A percentile compares a stretch with the other conserved stretches of the same genome.
These are phyloP conservation scores for Osmerus eperlanus DNA, from an alignment of 2,113 vertebrate genomes.

Conservation along the genomic window DNA sequence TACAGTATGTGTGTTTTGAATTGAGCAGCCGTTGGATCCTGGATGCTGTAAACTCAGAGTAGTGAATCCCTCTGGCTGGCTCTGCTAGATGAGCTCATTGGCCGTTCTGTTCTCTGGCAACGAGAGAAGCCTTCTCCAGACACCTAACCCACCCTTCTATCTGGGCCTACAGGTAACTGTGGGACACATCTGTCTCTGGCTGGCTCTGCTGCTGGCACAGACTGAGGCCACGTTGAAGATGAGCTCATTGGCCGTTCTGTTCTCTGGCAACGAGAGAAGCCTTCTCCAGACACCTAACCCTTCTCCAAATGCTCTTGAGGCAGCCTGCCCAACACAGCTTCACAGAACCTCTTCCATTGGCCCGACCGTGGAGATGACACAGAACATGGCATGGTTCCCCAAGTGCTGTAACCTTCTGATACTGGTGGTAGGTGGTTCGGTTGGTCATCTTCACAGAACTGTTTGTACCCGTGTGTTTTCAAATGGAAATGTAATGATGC, in stretches of 20 bases:
- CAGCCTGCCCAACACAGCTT: background rate
- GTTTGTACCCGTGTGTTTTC: background rate
- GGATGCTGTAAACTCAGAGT: background rate
- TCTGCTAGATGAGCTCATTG: slow-evolving; percentile 26
- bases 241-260: slow-evolving; percentile 21
- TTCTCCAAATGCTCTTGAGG: slow-evolving; percentile 23
- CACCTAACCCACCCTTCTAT: slow-evolving; percentile 32
- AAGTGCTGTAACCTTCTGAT: background rate
- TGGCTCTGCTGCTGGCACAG: slow-evolving; percentile 21
- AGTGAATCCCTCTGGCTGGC: too few species aligned
- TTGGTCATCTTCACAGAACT: background rate
- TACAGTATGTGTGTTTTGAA: slow-evolving; percentile 7
- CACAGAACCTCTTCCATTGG: background rate
- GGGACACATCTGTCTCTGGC: too few species aligned
- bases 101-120: slow-evolving; percentile 22
- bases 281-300: slow-evolving; percentile 27
- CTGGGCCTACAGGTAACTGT: too few species aligned
- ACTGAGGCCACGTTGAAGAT: slow-evolving; percentile 17
- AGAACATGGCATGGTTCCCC: background rate
- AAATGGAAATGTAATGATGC: background rate
- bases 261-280: slow-evolving; percentile 14
- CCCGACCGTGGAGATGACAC: background rate
- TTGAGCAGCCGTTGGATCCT: slow-evolving; percentile 2
- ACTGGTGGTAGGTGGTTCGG: background rate
- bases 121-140: slow-evolving; percentile 5